phyloP scores from a whole-genome alignment of 2,113 vertebrate species.

The Enhydra lutris region DNA sequence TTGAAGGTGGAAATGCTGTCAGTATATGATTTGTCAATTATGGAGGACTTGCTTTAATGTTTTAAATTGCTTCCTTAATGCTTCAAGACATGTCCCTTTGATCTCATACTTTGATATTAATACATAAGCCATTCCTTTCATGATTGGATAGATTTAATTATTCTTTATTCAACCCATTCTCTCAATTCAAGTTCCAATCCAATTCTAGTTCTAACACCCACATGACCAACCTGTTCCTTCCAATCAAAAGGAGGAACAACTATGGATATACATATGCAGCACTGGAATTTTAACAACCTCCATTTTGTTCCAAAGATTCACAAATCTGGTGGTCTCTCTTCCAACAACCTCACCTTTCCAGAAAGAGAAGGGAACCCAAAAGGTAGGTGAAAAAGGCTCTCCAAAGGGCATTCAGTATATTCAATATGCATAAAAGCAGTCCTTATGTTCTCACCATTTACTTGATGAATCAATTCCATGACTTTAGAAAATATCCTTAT shows the following conservation, averaged over 20 bases:
- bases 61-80: conserved; percentile 28
- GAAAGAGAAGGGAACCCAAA: not conserved
- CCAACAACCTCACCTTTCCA: not conserved
- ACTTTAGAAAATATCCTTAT: not conserved
- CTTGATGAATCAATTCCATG: not conserved
- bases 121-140: not conserved
- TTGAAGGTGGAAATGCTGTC: not conserved
- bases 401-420: not conserved
- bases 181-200: conserved; percentile 30
- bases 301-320: not conserved
- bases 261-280: not conserved
- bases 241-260: not conserved
- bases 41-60: conserved; percentile 48
- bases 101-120: not conserved
- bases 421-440: not conserved
- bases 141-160: conserved; percentile 12
- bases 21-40: conserved; percentile 15
- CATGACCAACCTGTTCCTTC: not conserved
- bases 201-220: not conserved
- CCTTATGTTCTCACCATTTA: not conserved
- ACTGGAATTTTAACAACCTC: not conserved
- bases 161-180: not conserved
- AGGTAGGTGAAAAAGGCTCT: not conserved
- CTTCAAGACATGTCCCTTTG: conserved; percentile 6
- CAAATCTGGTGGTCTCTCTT: not conserved